Evolutionary conservation across 1,140 invertebrate species (phyloP).

Genomic region (Colletes latitarsis): DNA sequence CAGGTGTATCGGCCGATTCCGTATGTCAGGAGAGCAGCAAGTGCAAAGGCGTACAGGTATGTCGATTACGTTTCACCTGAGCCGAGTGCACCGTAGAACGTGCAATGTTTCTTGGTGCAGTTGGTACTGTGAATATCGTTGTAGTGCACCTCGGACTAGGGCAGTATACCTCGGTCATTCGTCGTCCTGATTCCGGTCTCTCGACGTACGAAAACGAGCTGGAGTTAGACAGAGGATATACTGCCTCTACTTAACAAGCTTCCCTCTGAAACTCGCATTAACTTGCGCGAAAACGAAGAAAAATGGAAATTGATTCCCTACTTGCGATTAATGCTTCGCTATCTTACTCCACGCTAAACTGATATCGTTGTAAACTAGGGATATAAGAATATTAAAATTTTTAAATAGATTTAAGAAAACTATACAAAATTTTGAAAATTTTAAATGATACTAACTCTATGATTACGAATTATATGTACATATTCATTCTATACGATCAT

Average conservation of each 20-base stretch:
- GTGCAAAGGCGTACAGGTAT: conserved; percentile 53
- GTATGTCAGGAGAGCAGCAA: conserved; percentile 70
- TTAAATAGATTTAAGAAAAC: too few relatives aligned
- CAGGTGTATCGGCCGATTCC: conserved; percentile 70
- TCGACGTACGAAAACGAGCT: neutral
- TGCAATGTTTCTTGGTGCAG: conserved; percentile 56
- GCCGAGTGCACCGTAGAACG: conserved; percentile 53
- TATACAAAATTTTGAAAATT: too few relatives aligned
- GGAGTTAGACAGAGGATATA: conserved; percentile 1
- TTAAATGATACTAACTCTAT: too few relatives aligned
- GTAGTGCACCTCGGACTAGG: conserved; percentile 60
- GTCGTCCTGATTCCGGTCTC: conserved; percentile 11
- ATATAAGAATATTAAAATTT: too few relatives aligned
- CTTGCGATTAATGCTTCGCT: neutral
- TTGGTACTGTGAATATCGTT: conserved; percentile 52
- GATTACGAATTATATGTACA: too few relatives aligned
- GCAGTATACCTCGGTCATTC: conserved; percentile 51
- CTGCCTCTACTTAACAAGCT: neutral
- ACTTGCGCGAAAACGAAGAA: neutral
- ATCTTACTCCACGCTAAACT: too few relatives aligned
- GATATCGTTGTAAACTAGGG: too few relatives aligned
- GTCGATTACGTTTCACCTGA: conserved; percentile 43
- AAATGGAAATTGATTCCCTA: neutral
- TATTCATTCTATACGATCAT: too few relatives aligned
- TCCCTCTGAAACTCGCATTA: neutral